Evolutionary conservation across 2,113 vertebrate genomes (phyloP).

Genomic region (Microcebus lehilahytsara): DNA sequence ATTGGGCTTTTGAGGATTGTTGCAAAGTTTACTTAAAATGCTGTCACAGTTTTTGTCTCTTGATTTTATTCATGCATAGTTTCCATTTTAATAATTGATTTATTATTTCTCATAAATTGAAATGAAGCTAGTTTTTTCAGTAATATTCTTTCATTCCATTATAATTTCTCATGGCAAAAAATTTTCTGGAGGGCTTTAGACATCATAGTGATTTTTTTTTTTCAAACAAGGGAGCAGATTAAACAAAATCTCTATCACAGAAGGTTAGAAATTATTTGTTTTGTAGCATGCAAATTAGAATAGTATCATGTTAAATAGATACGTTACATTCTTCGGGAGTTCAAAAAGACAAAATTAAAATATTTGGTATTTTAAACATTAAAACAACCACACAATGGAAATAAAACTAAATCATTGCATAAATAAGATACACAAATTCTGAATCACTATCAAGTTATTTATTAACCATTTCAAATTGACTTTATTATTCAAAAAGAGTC

Average conservation of each 20-base stretch:
- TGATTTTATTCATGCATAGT: constrained; percentile 63
- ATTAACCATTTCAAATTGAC: not conserved
- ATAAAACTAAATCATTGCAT: not conserved
- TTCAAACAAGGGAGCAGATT: constrained; percentile 4
- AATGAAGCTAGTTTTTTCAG: constrained; percentile 64
- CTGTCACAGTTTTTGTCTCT: constrained; percentile 60
- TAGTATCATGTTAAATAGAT: not conserved
- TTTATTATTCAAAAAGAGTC: not conserved
- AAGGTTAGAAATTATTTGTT: constrained; percentile 34
- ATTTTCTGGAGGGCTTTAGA: constrained; percentile 41
- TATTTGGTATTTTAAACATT: not conserved
- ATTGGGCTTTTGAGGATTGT: constrained; percentile 69
- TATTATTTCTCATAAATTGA: constrained; percentile 71
- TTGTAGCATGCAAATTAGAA: constrained; percentile 37
- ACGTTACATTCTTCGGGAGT: not conserved
- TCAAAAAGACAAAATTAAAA: not conserved
- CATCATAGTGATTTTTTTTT: not conserved
- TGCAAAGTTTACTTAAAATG: constrained; percentile 62
- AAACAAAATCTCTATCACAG: constrained; percentile 44
- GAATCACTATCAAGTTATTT: not conserved
- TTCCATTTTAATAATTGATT: constrained; percentile 74
- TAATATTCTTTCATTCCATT: constrained; percentile 59
- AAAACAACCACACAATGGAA: not conserved
- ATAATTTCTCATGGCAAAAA: constrained; percentile 44
- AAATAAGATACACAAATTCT: not conserved